phyloP scores from a whole-genome alignment of 2,888 invertebrate species.

The Eupithecia abbreviata region DNA sequence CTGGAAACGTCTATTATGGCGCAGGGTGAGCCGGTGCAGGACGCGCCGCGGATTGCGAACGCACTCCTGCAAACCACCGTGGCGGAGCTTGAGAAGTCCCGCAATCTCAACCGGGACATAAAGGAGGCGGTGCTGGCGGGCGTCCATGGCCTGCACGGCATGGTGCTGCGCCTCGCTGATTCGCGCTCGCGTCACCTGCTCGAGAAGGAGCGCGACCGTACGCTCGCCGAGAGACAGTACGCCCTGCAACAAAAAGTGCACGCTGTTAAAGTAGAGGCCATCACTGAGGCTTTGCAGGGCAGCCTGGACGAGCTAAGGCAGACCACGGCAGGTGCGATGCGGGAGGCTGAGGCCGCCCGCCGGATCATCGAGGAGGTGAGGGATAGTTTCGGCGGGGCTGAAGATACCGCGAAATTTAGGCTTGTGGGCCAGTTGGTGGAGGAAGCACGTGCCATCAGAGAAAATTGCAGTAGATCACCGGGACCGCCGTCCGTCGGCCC shows the following conservation, averaged over 20 bases:
- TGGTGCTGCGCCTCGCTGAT: constrained; percentile 6
- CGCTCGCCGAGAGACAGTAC: neutral
- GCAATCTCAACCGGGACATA: neutral
- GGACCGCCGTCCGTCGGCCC: too few relatives aligned
- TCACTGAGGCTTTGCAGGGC: neutral
- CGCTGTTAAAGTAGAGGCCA: neutral
- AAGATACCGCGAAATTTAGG: too few relatives aligned
- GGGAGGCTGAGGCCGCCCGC: neutral
- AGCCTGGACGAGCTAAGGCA: constrained; percentile 6
- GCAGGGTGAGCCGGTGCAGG: neutral
- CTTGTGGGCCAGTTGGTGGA: too few relatives aligned
- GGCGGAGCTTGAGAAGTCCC: neutral
- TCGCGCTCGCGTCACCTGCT: constrained; percentile 4
- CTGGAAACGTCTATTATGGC: neutral
- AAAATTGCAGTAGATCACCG: too few relatives aligned
- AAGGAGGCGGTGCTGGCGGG: constrained; percentile 9
- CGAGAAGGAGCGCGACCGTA: neutral
- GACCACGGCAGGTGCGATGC: neutral
- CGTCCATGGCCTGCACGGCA: neutral
- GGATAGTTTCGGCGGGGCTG: too few relatives aligned
- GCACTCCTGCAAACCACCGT: neutral
- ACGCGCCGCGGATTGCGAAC: neutral
- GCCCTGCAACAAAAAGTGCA: neutral
- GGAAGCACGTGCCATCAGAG: too few relatives aligned
- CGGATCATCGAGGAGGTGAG: neutral